phyloP scores from a whole-genome alignment of 2,113 vertebrate genomes.

The Picathartes gymnocephalus region DNA sequence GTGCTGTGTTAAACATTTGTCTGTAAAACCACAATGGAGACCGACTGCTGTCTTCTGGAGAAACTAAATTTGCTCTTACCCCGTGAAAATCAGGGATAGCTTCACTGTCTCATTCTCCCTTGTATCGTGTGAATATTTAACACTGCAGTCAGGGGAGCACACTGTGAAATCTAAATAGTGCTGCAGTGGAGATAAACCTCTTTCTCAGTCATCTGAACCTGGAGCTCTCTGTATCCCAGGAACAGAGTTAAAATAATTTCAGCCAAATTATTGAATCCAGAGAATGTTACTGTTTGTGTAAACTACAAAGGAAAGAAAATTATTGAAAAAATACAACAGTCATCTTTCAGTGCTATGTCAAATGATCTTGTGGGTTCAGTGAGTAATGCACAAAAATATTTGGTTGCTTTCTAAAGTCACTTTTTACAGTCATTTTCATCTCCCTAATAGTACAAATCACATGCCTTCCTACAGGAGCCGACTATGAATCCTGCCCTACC shows the following conservation, averaged over 20 bases:
- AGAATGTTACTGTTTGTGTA: background rate
- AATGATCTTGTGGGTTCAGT: background rate
- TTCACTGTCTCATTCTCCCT: background rate
- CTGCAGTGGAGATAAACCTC: background rate
- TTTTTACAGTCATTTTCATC: background rate
- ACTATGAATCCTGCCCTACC: constrained; percentile 75
- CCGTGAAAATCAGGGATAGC: background rate
- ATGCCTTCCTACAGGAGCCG: constrained; percentile 43
- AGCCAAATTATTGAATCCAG: background rate
- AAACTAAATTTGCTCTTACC: background rate
- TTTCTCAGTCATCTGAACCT: background rate
- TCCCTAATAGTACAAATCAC: background rate
- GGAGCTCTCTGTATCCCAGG: background rate
- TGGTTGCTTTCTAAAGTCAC: background rate
- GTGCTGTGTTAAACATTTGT: background rate
- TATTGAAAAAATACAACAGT: background rate
- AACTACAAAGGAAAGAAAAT: background rate
- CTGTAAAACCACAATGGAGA: background rate
- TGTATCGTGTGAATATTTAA: background rate
- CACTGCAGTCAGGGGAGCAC: background rate
- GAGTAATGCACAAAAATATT: background rate
- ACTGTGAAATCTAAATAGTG: background rate
- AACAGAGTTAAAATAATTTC: background rate
- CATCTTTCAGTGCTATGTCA: background rate
- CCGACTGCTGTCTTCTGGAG: background rate